Percentiles rank a stretch among this genome's conserved stretches.
These are phyloP conservation scores for Prunella strophiata DNA, from an alignment of 2,797 vertebrate genomes.

Conservation along the genomic window DNA sequence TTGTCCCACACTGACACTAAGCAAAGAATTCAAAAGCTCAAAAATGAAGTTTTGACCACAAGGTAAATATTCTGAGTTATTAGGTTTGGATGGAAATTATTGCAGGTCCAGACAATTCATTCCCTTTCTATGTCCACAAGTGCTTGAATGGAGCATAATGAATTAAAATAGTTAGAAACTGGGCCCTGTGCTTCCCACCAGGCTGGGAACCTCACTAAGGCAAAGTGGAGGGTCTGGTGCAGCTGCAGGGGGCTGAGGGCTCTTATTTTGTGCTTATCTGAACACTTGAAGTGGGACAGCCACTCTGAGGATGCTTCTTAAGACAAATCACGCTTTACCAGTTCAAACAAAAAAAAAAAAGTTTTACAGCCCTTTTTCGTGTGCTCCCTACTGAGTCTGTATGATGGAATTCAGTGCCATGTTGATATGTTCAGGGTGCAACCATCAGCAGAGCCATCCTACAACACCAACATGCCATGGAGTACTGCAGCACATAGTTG, in stretches of 20 bases:
- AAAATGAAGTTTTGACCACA: conserved; percentile 42
- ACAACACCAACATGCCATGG: too few species aligned
- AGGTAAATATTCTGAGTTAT: background rate
- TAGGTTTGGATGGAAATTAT: background rate
- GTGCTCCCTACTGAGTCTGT: background rate
- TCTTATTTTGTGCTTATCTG: fast-evolving
- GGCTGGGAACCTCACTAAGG: background rate
- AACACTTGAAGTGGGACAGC: background rate
- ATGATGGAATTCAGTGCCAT: fast-evolving
- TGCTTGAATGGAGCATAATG: background rate
- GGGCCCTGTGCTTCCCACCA: background rate
- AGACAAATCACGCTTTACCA: background rate
- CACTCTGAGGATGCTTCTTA: background rate
- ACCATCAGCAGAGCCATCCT: background rate
- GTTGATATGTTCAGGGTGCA: background rate
- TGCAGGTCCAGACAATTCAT: conserved; percentile 29
- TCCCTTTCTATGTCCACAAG: background rate
- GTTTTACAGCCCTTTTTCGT: background rate
- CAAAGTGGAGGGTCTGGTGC: background rate
- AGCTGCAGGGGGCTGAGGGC: fast-evolving
- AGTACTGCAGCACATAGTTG: background rate
- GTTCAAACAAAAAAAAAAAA: background rate
- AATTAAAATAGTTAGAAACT: background rate
- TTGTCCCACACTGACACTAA: background rate
- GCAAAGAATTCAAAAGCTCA: background rate